A percentile compares a stretch with the other conserved stretches of the same genome.
Conservation (phyloP, 2,113 vertebrate genomes). For the human (Homo sapiens) region DNA sequence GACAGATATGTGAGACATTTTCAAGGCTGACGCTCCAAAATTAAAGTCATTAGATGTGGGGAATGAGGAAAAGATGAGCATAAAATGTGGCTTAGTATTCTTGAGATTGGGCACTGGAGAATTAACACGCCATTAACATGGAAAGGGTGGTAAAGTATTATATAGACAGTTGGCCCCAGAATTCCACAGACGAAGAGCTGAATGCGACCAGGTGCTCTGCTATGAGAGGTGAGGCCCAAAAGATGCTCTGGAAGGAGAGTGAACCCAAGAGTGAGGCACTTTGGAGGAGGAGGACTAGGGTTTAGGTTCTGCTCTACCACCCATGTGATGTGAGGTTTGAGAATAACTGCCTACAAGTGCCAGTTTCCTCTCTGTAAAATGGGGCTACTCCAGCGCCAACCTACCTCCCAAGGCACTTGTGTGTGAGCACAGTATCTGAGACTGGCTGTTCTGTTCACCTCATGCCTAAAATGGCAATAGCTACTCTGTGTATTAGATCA, state of each 20-base stretch:
- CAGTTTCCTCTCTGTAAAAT: background rate
- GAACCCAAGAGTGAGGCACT: background rate
- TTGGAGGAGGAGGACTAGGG: background rate
- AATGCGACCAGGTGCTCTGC: background rate
- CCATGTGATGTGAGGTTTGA: background rate
- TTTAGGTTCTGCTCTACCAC: background rate
- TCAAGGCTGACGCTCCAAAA: background rate
- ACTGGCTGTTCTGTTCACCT: background rate
- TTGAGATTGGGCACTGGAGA: background rate
- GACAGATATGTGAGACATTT: background rate
- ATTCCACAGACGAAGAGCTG: too few species aligned
- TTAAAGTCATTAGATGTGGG: background rate
- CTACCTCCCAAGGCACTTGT: too few species aligned
- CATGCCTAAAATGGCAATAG: background rate
- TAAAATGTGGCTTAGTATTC: background rate
- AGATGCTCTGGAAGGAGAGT: background rate
- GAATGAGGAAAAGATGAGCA: background rate
- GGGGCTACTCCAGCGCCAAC: background rate
- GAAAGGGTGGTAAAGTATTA: background rate
- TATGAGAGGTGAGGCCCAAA: background rate
- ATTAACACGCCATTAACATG: background rate
- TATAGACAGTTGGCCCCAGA: background rate
- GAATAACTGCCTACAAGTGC: background rate
- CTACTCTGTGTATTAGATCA: background rate
- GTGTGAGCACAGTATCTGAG: background rate